Base-by-base conservation (phyloP, 2,797 vertebrate genomes). In the Phylloscopus collybita region DNA sequence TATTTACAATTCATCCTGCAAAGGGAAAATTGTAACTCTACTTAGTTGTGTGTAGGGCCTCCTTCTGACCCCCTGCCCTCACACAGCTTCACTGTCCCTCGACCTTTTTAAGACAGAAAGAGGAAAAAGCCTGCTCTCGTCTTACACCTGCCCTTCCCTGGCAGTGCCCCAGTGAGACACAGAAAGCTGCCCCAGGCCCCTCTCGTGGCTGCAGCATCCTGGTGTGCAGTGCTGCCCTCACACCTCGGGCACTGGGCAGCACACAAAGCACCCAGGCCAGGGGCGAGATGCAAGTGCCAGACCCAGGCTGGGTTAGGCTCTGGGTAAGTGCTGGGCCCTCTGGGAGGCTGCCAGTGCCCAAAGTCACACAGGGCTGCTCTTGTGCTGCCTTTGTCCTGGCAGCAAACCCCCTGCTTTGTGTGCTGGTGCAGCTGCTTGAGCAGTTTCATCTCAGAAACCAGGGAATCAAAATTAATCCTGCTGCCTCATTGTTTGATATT, bases 31-130 rank as follows among this genome's bases (percentile, higher is more conserved):
- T 5, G 5, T 22, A 40, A 32, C 11, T 53, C 53, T 3, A 1
- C 13, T 44, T 32, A 9, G 15, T 8, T 8, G 8, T 1, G 6
- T 11, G 16, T 18, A 56, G 7, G 15, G 12, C 22, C 19, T 36
- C 23, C 13, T 72, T 53, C 49, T 62, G 26, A 17, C 11, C 23
- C 11, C 17, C 12, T 5, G 2, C 5, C 9, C 47, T 36, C 45
- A 18, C 0, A 0, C 10, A 26, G 19, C 29, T 38, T n/a, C 60
- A 30, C 26, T 10, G 27, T 16, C 34, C 5, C 18, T 12, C 2
- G 3, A 15, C 13, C 9, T 47, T 81, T 79, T 10, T 14, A 50
- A 51, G 53, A 27, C n/a, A 67, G 45, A 38, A 45, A 29, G 62
- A 26, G 23, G 25, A 26, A 17, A 56, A 75, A 45, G 18, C 10